Evolutionary conservation across 2,113 vertebrate species (phyloP), one percentile per base, ranked within the genome.

Genomic region (Muntiacus reevesi): DNA sequence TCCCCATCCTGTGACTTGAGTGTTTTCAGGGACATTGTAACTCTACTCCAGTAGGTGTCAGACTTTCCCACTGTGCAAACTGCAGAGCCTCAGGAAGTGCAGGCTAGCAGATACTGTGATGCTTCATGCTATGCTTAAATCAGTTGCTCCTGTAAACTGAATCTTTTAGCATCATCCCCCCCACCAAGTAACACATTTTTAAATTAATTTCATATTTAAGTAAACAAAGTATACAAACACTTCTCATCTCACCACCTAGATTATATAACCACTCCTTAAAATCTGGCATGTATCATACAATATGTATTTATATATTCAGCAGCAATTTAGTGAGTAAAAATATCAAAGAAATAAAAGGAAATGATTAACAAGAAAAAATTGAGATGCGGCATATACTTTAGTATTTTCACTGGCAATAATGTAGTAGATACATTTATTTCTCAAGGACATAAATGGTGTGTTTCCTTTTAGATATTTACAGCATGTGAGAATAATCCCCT

Each of bases 31-130:
- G 6, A 45, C 33, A 8, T 33, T 52, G 94, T 82, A 84, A 88
- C 15, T 87, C 23, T 88, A 1, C 3, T 87, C 97, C 98, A 97
- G 97, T 36, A 98, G 98, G 82, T 96, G 97, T 90, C 96, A 96
- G 97, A 30, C 97, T 97, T 86, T 89, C 33, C 88, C 85, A 92
- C 14, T 0, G 10, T 30, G 54, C 57, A n/a, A 43, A 67, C 27
- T 25, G 17, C 14, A 36, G n/a, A 87, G 28, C 17, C 28, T 50
- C 13, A 0, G 16, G n/a, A 93, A 60, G 88, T 13, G 83, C 50
- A 47, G 12, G 28, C 79, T 47, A 23, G 54, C 2, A 8, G 36
- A 60, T 6, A 6, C 30, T n/a, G 2, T 45, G 67, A 87, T 30
- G 64, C 8, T 43, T 67, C 50, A 25, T 76, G 64, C 43, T 43